Base-by-base conservation (phyloP, 2,797 vertebrate genomes). In the Lepilemur septentrionalis region DNA sequence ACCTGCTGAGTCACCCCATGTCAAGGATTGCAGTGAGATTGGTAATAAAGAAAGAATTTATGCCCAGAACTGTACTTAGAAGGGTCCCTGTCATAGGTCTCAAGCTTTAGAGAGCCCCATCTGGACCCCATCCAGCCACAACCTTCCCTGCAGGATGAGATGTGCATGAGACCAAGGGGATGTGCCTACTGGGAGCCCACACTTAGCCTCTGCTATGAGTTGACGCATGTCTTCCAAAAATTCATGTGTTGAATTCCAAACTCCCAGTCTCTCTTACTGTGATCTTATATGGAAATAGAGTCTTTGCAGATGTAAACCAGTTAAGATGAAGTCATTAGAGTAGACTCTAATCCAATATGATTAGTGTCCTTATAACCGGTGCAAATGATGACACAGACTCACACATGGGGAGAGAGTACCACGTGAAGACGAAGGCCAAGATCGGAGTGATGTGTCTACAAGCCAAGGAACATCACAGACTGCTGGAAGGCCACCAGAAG, bases 301-400 rank as follows among this genome's bases (percentile, higher is more conserved):
- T 84, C 48, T 91, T 81, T 80, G 25, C n/a, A 79, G 79, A 89
- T 55, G 3, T 79, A 67, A 94, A 72, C 67, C 91, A 91, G 65
- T 80, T 91, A 79, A 82, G 20, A 65, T 78, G 6, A 78, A 25
- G 18, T 63, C 76, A 59, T 61, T 30, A 61, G 52, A 9, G 63
- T 59, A 7, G 38, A n/a, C 38, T 28, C 6, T 81, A 86, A 83
- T 55, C 35, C 72, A 72, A 14, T 14, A 14, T 23, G 43, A 86
- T 25, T 15, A 35, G n/a, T 63, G 20, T 52, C 59, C 30, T 94
- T n/a, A 15, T 55, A 43, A 46, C 80, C 89, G 59, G 41, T 30
- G 20, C 20, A 28, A 70, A 61, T 91, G 55, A 88, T 50, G n/a
- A 73, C 84, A 85, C 41, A 85, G 30, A 72, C 57, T 38, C n/a